Percentiles rank a stretch among this genome's conserved stretches.
Conservation (phyloP, 2,797 vertebrate species). For the Melanotaenia boesemani region DNA sequence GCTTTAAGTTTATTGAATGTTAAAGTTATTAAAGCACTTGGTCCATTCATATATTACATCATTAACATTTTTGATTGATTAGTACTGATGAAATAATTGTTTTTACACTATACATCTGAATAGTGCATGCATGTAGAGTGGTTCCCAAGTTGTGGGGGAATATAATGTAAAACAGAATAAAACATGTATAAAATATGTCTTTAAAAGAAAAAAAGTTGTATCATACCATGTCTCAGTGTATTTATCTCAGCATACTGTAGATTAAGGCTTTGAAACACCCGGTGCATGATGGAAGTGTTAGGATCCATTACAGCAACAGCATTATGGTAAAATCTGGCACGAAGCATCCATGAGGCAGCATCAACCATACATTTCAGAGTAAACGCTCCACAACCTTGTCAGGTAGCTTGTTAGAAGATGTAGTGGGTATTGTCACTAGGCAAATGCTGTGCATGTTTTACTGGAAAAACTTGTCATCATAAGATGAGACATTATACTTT, state of each 20-base stretch:
- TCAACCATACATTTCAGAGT: slow-evolving; percentile 14
- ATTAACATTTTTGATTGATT: neutral
- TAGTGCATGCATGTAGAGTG: neutral
- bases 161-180: no score
- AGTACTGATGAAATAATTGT: no score
- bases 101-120: no score
- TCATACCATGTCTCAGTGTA: slow-evolving; percentile 7
- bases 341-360: slow-evolving; percentile 24
- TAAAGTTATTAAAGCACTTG: slow-evolving; percentile 11
- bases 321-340: slow-evolving; percentile 32
- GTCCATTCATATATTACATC: slow-evolving; percentile 3
- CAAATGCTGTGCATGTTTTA: slow-evolving; percentile 31
- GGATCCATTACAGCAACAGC: slow-evolving; percentile 12
- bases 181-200: neutral
- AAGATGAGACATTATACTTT: slow-evolving; percentile 30
- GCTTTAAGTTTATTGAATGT: slow-evolving; percentile 9
- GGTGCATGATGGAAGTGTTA: slow-evolving; percentile 53
- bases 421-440: slow-evolving; percentile 31
- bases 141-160: neutral
- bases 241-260: slow-evolving; percentile 11
- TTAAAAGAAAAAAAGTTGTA: slow-evolving; percentile 14
- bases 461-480: slow-evolving; percentile 37
- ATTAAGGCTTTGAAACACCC: slow-evolving; percentile 38
- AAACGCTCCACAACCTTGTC: slow-evolving; percentile 8
- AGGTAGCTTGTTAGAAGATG: slow-evolving; percentile 21